Base-by-base conservation (phyloP, 1,140 invertebrate species). In the Homarus americanus region DNA sequence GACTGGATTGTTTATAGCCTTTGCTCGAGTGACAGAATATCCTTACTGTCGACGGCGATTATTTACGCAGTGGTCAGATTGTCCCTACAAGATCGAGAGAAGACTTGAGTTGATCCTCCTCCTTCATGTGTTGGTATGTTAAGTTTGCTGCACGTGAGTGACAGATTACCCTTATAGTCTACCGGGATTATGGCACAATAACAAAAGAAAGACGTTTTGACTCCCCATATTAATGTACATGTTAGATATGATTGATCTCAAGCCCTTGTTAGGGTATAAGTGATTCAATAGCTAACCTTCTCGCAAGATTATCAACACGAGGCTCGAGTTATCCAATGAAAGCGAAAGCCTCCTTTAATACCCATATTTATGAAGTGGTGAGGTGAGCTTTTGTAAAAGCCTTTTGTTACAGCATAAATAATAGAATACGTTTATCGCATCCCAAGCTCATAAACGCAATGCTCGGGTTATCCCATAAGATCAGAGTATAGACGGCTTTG, bases 11-110 rank as follows among this genome's bases (percentile, higher is more conserved):
- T 44, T 72, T 41, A 80, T 44, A 36, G 10, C 58, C 36, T 15
- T 34, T 10, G 53, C 53, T 69, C 49, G 82, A 79, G 86, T 88
- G 76, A 72, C 86, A 72, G 38, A 49, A 36, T 76, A 75, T 49
- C 36, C 63, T 38, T n/a, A 34, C 9, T 58, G 53, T 20, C 53
- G 3, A 17, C 53, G 3, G 0, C 53, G 15, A 20, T 58, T 58
- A 20, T 58, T 17, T 58, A 58, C 17, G 53, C 17, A 20, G 24
- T 20, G 10, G 10, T 58, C 53, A 58, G 53, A 58, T 17, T 20
- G 4, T 20, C 53, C 24, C 44, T 17, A 15, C 15, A 3, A 20
- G 17, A 58, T 15, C 10, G 12, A 58, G 53, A 0, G 53, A 58
- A 20, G n/a, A n/a, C n/a, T n/a, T n/a, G n/a, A 58, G 53, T 4